These are phyloP conservation scores for Hydrotaea diabolus DNA, from an alignment of 2,888 invertebrate genomes.

Conservation along the genomic window DNA sequence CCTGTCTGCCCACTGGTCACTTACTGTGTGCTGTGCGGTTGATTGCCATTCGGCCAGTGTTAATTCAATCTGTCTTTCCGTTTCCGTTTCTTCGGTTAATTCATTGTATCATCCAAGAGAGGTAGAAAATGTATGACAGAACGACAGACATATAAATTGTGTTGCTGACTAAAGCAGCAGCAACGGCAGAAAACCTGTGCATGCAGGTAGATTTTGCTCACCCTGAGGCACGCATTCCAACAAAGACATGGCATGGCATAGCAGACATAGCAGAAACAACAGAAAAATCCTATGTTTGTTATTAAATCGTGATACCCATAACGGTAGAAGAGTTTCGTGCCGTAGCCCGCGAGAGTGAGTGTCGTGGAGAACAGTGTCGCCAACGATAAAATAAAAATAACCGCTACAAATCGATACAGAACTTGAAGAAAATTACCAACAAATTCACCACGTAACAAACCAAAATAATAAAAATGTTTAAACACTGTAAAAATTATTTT, in stretches of 20 bases:
- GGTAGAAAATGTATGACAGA: not conserved
- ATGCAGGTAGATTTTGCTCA: constrained; percentile 34
- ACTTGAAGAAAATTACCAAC: no score
- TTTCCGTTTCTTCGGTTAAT: not conserved
- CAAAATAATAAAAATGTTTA: no score
- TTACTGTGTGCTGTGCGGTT: not conserved
- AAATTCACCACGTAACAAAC: no score
- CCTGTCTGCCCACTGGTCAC: not conserved
- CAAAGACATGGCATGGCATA: constrained; percentile 31
- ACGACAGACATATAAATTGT: constrained; percentile 40
- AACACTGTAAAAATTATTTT: no score
- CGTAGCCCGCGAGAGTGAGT: constrained; percentile 12
- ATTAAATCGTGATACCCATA: constrained; percentile 36
- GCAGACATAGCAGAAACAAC: not conserved
- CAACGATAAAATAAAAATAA: no score
- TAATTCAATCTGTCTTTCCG: constrained; percentile 7
- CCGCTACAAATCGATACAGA: no score
- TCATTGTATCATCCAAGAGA: not conserved
- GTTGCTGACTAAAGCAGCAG: not conserved
- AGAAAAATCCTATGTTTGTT: constrained; percentile 19
- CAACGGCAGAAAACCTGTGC: constrained; percentile 27
- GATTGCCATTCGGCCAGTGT: not conserved
- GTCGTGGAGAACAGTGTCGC: no score
- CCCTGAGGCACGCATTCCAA: constrained; percentile 36
- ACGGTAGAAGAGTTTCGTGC: constrained; percentile 35